Base-by-base conservation (phyloP, 2,888 invertebrate genomes). In the Dascillus cervinus region DNA sequence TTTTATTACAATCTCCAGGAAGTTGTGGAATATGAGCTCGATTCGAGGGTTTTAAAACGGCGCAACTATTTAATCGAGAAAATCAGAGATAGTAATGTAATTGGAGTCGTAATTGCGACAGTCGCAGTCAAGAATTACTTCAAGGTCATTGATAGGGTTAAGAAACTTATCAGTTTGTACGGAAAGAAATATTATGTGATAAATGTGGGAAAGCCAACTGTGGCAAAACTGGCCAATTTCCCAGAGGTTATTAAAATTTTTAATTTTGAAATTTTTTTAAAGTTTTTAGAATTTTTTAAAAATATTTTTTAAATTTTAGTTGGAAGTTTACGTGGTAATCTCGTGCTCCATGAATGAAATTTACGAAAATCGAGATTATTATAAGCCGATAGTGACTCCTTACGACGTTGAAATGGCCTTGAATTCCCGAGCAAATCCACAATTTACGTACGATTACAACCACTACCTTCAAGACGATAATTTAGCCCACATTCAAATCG, bases 221-320 rank as follows among this genome's bases (percentile, higher is more conserved):
- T 88, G 6, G 83, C 90, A 0, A 98, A 98, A 64, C 67, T 98
- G 38, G 92, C 94, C 0, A 98, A 98, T 66, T 94, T 96, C 62
- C 79, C 85, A 32, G 89, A 90, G 70, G 82, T 82, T 62, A 56
- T 53, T 40, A 23, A 6, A 23, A 8, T 23, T 23, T 23, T 5
- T 6, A 23, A 3, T 27, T 4, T n/a, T n/a, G n/a, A n/a, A n/a
- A n/a, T n/a, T n/a, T n/a, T n/a, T n/a, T n/a, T n/a, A n/a, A 19
- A 23, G 25, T 26, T 9, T 22, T 24, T 21, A 25, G 10, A 6
- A 28, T 12, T 12, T 10, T n/a, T 8, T 29, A 28, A 6, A n/a
- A n/a, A n/a, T n/a, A n/a, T n/a, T n/a, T 21, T 33, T 31, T 33
- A 14, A 15, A 31, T 64, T 69, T 17, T 65, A 87, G 78, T 82